Evolutionary conservation across 2,797 vertebrate genomes (phyloP), one percentile per base, ranked within the genome.

Genomic region (Argyrosomus regius): DNA sequence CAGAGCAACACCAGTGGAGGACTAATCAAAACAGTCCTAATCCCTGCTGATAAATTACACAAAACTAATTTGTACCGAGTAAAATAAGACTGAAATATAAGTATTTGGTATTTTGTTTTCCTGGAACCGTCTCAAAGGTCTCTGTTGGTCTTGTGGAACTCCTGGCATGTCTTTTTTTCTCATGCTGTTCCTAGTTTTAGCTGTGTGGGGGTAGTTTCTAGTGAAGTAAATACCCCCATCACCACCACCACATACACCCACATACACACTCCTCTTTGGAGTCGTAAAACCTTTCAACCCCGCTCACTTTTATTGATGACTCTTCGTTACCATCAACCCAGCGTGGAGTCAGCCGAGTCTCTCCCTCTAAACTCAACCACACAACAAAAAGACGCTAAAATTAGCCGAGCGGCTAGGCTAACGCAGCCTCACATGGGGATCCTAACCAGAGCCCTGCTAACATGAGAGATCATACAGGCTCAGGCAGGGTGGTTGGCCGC

Each of bases 261-360:
- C 67, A 59, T 41, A 69, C 70, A 57, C 56, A 26, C 76, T 53
- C 67, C 71, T 73, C 20, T 71, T 59, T 71, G 72, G 64, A 85
- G 87, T 89, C 87, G 81, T 93, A 89, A 94, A 94, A 94, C 75
- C 90, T 86, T 90, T 92, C 80, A 91, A 87, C 86, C 83, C 81
- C 3, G 49, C 90, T 91, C 66, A 58, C 49, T 87, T 90, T 93
- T 91, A 93, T 88, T 91, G 92, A 94, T 91, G 94, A 87, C 87
- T 93, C 90, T 86, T 83, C 67, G 79, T 94, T 91, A 91, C 91
- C 92, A 87, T 93, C 87, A 86, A 77, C 89, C 90, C 86, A 72
- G 79, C 75, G 57, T 22, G 69, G 75, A 91, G 92, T 89, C 86
- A 60, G 88, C 85, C 67, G 18, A 89, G 84, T 74, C 77, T 78